Conservation (phyloP, 2,797 vertebrate species). For the Harpagifer antarcticus region DNA sequence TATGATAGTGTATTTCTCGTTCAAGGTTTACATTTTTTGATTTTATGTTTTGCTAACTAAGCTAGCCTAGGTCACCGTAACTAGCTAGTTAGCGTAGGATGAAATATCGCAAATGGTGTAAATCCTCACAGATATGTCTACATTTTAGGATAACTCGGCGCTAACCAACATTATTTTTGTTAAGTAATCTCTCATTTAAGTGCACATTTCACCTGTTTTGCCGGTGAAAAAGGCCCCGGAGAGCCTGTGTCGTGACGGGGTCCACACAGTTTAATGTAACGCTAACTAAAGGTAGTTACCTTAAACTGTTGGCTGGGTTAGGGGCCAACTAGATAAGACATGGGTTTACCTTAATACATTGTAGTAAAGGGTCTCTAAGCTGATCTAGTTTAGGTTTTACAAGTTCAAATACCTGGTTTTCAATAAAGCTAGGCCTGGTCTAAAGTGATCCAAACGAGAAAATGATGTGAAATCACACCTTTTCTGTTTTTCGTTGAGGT, state of each 20-base stretch:
- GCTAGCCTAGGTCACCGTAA: constrained; percentile 29
- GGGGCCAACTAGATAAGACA: too few species aligned
- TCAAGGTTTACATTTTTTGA: rapidly evolving
- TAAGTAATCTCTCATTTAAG: rapidly evolving
- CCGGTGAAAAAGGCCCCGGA: constrained; percentile 6
- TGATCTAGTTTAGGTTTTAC: background rate
- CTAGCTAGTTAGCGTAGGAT: constrained; percentile 28
- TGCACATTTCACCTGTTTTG: rapidly evolving
- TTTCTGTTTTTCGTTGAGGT: too few species aligned
- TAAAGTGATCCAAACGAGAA: background rate
- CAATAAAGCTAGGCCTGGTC: background rate
- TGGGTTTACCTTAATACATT: background rate
- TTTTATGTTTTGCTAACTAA: constrained; percentile 23
- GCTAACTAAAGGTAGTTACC: background rate
- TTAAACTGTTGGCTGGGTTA: too few species aligned
- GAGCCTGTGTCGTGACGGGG: constrained; percentile 27
- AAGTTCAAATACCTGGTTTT: too few species aligned
- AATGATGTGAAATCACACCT: background rate
- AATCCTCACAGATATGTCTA: background rate
- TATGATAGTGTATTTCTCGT: rapidly evolving
- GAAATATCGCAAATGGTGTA: background rate
- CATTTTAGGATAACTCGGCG: rapidly evolving
- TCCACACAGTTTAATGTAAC: too few species aligned
- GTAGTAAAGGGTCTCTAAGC: background rate
- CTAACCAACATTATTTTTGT: rapidly evolving